Conservation (phyloP, 2,113 vertebrate genomes). For the Tenrec ecaudatus region DNA sequence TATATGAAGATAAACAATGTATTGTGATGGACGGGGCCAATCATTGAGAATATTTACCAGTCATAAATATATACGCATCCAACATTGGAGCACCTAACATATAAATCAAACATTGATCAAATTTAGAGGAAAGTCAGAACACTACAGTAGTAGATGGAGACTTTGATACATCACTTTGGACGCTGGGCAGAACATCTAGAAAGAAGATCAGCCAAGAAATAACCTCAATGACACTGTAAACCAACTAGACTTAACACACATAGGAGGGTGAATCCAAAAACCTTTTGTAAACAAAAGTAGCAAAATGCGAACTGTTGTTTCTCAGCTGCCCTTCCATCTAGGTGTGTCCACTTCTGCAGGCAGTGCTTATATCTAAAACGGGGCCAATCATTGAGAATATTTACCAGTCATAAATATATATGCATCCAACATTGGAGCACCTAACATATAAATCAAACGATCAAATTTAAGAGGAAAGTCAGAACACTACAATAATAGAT, state of each 20-base stretch:
- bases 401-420: not conserved
- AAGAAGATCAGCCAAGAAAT: not conserved
- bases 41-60: not conserved
- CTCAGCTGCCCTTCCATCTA: no score
- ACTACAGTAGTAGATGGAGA: not conserved
- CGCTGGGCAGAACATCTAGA: not conserved
- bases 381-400: not conserved
- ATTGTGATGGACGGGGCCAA: not conserved
- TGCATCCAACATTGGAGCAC: not conserved
- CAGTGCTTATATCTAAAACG: not conserved
- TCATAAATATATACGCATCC: not conserved
- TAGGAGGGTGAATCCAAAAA: no score
- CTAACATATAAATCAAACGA: not conserved
- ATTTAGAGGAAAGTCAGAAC: not conserved
- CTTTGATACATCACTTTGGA: not conserved
- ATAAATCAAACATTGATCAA: not conserved
- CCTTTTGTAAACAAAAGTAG: no score
- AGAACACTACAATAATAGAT: not conserved
- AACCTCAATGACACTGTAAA: not conserved
- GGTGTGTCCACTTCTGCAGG: no score
- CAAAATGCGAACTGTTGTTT: no score
- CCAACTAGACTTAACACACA: not conserved
- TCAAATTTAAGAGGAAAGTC: not conserved
- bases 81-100: not conserved
- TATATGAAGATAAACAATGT: not conserved